Percentiles rank a stretch among this genome's conserved stretches.
Evolutionary conservation across 2,888 invertebrate species (phyloP).

Genomic region (Tetramorium bicarinatum): DNA sequence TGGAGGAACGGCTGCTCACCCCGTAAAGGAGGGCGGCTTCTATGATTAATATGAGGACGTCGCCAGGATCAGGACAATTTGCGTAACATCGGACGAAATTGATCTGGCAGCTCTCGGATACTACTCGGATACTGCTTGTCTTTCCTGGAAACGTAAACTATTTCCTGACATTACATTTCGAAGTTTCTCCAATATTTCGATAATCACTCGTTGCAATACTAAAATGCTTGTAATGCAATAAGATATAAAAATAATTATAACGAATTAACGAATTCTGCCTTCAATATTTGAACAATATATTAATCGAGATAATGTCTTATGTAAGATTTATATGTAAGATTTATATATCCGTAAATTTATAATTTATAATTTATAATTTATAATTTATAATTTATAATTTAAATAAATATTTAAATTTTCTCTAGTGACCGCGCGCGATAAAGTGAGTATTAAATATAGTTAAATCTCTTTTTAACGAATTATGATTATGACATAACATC

Average conservation of each 20-base stretch:
- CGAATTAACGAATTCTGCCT: not conserved
- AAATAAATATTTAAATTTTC: constrained; percentile 1
- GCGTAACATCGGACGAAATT: constrained; percentile 77
- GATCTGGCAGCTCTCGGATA: constrained; percentile 70
- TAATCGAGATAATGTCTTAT: not conserved
- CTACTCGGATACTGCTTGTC: constrained; percentile 43
- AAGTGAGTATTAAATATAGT: not conserved
- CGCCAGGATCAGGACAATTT: constrained; percentile 77
- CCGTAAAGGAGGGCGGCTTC: constrained; percentile 65
- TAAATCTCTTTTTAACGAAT: not conserved
- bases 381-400: too few relatives aligned
- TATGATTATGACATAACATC: not conserved
- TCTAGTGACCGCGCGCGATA: not conserved
- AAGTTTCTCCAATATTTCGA: constrained; percentile 25
- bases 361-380: too few relatives aligned
- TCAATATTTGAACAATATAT: not conserved
- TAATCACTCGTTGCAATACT: constrained; percentile 34
- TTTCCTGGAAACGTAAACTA: constrained; percentile 39
- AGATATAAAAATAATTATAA: constrained; percentile 12
- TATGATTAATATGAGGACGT: constrained; percentile 80
- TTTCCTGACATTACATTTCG: constrained; percentile 46
- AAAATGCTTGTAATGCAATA: not conserved
- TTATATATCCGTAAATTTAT: not conserved
- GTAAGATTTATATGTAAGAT: not conserved
- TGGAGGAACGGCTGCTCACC: constrained; percentile 65